phyloP scores from a whole-genome alignment of 2,888 invertebrate genomes.

The Sicus ferrugineus region DNA sequence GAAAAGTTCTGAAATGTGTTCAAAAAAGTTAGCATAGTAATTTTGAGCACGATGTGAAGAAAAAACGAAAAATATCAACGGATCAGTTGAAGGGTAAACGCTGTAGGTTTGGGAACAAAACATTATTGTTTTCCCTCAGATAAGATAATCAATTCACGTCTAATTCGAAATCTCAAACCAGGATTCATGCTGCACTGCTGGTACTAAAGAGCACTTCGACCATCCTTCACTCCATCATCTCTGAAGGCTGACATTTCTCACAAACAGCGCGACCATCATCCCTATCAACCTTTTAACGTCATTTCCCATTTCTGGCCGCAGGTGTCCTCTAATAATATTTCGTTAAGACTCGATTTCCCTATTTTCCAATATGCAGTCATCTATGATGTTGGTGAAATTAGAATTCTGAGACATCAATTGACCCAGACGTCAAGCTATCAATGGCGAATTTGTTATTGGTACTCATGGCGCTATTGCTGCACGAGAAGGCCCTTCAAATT shows the following conservation, averaged over 20 bases:
- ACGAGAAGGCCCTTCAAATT: conserved; percentile 20
- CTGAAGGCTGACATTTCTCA: no score
- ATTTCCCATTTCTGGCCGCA: not conserved
- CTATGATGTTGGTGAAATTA: conserved; percentile 27
- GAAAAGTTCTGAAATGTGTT: no score
- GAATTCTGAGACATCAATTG: conserved; percentile 32
- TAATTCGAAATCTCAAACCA: no score
- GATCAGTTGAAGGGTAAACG: not conserved
- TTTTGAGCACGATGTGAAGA: no score
- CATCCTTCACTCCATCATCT: no score
- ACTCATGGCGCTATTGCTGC: not conserved
- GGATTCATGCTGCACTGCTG: no score
- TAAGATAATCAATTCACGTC: not conserved
- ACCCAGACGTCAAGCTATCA: conserved; percentile 31
- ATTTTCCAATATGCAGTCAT: conserved; percentile 1
- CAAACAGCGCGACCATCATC: no score
- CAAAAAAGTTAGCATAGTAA: no score
- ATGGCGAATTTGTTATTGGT: not conserved
- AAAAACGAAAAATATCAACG: no score
- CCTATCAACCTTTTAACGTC: conserved; percentile 17
- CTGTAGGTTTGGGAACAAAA: not conserved
- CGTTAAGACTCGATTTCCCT: not conserved
- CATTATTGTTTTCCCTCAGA: not conserved
- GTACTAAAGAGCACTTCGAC: no score
- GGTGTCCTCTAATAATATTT: not conserved